Evolutionary conservation across 1,140 invertebrate species (phyloP).

Genomic region (Plectrocnemia conspersa): DNA sequence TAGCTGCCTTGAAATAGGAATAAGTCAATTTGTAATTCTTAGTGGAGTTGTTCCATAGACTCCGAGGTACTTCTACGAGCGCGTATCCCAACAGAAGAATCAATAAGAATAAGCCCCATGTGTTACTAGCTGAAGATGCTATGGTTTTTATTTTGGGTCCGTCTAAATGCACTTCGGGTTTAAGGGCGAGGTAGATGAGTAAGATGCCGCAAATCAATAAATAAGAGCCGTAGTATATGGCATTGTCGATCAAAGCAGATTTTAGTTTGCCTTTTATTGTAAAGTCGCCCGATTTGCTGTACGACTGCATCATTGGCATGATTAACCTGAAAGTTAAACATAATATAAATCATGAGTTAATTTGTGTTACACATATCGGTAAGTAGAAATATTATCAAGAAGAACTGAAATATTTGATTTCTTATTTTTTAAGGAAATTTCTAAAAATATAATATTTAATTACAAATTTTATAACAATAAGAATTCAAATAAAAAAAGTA

Average conservation of each 20-base stretch:
- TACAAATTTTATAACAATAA: too few species aligned
- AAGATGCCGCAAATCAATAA: conserved; percentile 91
- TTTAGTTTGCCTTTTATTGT: conserved; percentile 91
- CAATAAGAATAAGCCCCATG: conserved; percentile 96
- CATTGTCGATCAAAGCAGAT: conserved; percentile 93
- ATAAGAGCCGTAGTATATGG: conserved; percentile 98
- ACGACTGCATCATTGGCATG: conserved; percentile 98
- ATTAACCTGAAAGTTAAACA: conserved; percentile 74
- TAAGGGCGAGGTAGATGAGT: conserved; percentile 90
- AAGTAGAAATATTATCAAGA: too few species aligned
- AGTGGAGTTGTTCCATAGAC: conserved; percentile 80
- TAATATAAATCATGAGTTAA: too few species aligned
- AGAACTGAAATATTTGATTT: too few species aligned
- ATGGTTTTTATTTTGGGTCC: conserved; percentile 93
- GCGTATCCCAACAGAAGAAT: conserved; percentile 95
- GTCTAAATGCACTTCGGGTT: conserved; percentile 84
- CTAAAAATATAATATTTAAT: too few species aligned
- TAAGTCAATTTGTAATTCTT: conserved; percentile 77
- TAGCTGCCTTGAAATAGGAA: conserved; percentile 96
- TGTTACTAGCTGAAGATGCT: conserved; percentile 97
- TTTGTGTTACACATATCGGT: too few species aligned
- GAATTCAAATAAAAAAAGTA: too few species aligned
- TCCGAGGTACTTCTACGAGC: conserved; percentile 90
- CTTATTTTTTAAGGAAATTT: too few species aligned
- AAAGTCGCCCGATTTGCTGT: conserved; percentile 97